phyloP scores from a whole-genome alignment of 2,888 invertebrate species.

The Thera britannica region DNA sequence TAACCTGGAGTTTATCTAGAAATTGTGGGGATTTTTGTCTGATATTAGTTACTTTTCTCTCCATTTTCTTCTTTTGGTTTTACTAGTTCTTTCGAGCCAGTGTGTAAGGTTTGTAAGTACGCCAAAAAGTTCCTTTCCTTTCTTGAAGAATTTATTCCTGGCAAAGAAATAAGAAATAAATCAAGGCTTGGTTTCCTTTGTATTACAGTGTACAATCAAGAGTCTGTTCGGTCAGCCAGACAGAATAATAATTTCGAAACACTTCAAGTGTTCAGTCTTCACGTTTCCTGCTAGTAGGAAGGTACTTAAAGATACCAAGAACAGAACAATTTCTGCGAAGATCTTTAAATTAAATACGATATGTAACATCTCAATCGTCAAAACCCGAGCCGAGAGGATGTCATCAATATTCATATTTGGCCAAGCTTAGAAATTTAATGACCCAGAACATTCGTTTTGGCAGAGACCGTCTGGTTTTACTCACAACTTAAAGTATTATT shows the following conservation, averaged over 20 bases:
- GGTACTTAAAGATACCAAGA: slow-evolving; percentile 11
- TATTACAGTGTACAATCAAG: neutral
- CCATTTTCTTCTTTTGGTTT: no score
- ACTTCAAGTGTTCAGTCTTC: neutral
- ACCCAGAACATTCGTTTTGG: slow-evolving; percentile 33
- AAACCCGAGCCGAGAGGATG: slow-evolving; percentile 30
- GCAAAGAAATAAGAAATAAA: no score
- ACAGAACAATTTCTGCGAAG: slow-evolving; percentile 26
- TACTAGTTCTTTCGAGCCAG: no score
- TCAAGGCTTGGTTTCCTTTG: no score
- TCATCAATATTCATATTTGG: slow-evolving; percentile 42
- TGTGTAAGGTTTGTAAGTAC: no score
- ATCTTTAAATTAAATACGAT: slow-evolving; percentile 21
- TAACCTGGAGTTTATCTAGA: no score
- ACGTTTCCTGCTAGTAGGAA: slow-evolving; percentile 6
- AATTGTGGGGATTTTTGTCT: no score
- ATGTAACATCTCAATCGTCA: slow-evolving; percentile 30
- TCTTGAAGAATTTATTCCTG: no score
- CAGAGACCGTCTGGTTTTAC: slow-evolving; percentile 19
- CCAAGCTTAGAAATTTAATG: slow-evolving; percentile 38
- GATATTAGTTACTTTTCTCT: no score
- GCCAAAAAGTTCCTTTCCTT: no score
- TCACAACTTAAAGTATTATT: slow-evolving; percentile 26
- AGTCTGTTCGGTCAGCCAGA: neutral
- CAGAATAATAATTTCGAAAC: neutral